Conservation (phyloP, 2,797 vertebrate species). For the Acanthurus leucopareius region DNA sequence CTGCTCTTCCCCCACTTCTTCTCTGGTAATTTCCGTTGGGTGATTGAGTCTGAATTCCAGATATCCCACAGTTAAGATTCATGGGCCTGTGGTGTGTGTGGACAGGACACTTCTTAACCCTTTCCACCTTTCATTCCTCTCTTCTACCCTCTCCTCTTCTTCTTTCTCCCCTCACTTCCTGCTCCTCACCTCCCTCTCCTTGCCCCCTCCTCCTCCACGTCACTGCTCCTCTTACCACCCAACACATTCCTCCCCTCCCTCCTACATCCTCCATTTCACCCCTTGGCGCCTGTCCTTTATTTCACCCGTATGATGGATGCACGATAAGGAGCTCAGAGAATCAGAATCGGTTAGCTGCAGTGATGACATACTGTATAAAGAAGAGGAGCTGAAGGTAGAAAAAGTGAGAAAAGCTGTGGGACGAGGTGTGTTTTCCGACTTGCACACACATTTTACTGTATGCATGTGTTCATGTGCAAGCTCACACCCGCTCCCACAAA, state of each 20-base stretch:
- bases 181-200: constrained; percentile 15
- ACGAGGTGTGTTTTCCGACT: constrained; percentile 26
- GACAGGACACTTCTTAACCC: constrained; percentile 32
- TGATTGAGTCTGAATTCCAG: constrained; percentile 71
- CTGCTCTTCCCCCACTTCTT: neutral
- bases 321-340: neutral
- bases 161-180: constrained; percentile 31
- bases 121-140: constrained; percentile 24
- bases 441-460: neutral
- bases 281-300: constrained; percentile 18
- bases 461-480: neutral
- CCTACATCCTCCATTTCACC: constrained; percentile 46
- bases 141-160: constrained; percentile 11
- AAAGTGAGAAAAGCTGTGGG: constrained; percentile 28
- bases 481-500: constrained; percentile 14
- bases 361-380: neutral
- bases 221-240: constrained; percentile 7
- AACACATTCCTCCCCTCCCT: constrained; percentile 44
- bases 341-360: neutral
- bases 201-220: constrained; percentile 22
- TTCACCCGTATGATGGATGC: constrained; percentile 40
- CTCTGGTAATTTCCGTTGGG: constrained; percentile 71
- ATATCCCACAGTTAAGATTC: constrained; percentile 71
- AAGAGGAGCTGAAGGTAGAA: neutral
- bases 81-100: constrained; percentile 50